These are phyloP conservation scores for Drosophila nannoptera DNA, from an alignment of 1,140 invertebrate species.

Conservation along the genomic window DNA sequence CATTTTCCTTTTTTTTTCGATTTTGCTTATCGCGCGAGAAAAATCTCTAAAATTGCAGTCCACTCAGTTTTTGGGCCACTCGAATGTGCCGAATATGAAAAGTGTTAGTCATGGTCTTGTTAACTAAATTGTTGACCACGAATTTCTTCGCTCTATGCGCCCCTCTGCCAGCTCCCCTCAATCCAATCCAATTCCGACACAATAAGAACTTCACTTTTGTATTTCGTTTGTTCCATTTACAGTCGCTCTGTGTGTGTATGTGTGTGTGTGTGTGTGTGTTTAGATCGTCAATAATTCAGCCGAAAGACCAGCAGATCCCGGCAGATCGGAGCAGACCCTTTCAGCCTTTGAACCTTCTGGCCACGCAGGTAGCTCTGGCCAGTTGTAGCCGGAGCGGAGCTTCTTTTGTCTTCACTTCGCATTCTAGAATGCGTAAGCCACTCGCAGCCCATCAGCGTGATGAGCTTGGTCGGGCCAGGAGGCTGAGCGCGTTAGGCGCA, in stretches of 20 bases:
- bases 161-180: not conserved
- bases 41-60: conserved; percentile 70
- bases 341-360: conserved; percentile 73
- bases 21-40: conserved; percentile 73
- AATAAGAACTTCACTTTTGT: conserved; percentile 46
- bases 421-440: conserved; percentile 63
- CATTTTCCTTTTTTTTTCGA: conserved; percentile 38
- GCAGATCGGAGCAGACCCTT: conserved; percentile 48
- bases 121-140: conserved; percentile 77
- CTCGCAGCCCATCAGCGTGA: conserved; percentile 11
- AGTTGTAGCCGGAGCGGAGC: conserved; percentile 32
- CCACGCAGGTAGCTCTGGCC: conserved; percentile 57
- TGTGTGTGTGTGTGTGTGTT: conserved; percentile 21
- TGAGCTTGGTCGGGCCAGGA: conserved; percentile 25
- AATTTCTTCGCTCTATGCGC: conserved; percentile 27
- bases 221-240: conserved; percentile 53
- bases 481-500: conserved; percentile 60
- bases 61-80: conserved; percentile 51
- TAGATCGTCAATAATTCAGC: conserved; percentile 48
- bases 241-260: conserved; percentile 22
- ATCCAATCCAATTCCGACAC: conserved; percentile 40
- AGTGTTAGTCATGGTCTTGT: conserved; percentile 77
- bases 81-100: conserved; percentile 49
- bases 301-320: conserved; percentile 21
- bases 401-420: conserved; percentile 43